Evolutionary conservation across 2,888 invertebrate species (phyloP), one percentile per base, ranked within the genome.

Genomic region (Tetramorium bicarinatum): DNA sequence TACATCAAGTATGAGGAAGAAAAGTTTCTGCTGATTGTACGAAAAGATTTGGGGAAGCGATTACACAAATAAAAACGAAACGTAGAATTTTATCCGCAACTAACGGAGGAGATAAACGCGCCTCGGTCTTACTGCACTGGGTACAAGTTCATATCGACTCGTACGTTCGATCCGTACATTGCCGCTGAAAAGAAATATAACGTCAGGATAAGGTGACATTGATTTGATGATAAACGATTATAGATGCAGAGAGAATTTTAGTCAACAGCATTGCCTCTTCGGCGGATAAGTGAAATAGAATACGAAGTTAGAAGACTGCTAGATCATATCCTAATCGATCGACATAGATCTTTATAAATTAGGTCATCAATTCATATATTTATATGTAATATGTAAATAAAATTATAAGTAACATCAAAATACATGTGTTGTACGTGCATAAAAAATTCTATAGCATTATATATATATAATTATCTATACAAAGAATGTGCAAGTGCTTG

Each of bases 161-260:
- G 38, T 80, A 72, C 49, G 72, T 80, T 80, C 83, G 94, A 92
- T 90, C 94, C 94, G 88, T 93, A 93, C 91, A 94, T 92, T 89
- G 92, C 91, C 84, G 91, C 94, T 94, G 94, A 94, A 95, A 94
- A 94, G 89, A 94, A 94, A 94, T 90, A 91, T 85, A 88, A 81
- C 84, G 85, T 86, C 41, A 87, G 81, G 79, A 83, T 82, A 79
- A 72, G 59, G 62, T 82, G 59, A 72, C 34, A 44, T 59, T 38
- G 47, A 71, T 71, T 71, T 18, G 6, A 61, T 72, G 59, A 72
- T 61, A 52, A 29, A 76, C 54, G 47, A 62, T 62, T 64, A 64
- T 25, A 74, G 15, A 69, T 64, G 64, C 7, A 52, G 15, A 81
- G 38, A 52, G 15, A 61, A 6, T 11, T 79, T 79, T 34, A 59